Evolutionary conservation across 2,888 invertebrate genomes (phyloP).

Genomic region (Tuta absoluta): DNA sequence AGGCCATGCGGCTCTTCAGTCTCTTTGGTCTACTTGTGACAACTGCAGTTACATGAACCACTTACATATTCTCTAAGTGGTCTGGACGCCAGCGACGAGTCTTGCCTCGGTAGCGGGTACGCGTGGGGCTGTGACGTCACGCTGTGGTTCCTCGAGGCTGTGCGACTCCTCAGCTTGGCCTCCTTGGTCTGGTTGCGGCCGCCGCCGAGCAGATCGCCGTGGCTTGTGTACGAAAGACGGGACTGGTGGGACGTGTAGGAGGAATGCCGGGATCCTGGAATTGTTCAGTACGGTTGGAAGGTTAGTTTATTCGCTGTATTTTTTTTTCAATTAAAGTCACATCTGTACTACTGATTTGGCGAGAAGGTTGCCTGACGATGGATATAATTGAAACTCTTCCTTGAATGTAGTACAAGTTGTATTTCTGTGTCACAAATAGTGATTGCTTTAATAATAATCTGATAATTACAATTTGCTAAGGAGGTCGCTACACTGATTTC

Average conservation of each 20-base stretch:
- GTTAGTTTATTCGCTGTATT: not conserved
- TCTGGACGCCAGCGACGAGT: conserved; percentile 82
- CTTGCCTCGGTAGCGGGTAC: conserved; percentile 75
- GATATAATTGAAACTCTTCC: too few species aligned
- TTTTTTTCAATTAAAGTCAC: too few species aligned
- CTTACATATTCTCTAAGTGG: conserved; percentile 88
- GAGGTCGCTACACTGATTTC: too few species aligned
- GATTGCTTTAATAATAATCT: too few species aligned
- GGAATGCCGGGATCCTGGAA: conserved; percentile 91
- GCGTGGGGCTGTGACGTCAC: conserved; percentile 82
- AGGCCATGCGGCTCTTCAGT: too few species aligned
- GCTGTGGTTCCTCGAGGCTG: conserved; percentile 85
- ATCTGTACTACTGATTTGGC: too few species aligned
- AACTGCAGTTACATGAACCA: conserved; percentile 31
- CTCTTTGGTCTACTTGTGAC: not conserved
- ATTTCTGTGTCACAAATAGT: too few species aligned
- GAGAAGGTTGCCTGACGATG: too few species aligned
- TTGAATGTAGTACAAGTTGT: too few species aligned
- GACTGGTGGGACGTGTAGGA: conserved; percentile 98
- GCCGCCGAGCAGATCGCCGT: conserved; percentile 93
- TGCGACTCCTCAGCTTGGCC: conserved; percentile 88
- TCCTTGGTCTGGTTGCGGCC: conserved; percentile 91
- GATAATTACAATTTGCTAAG: too few species aligned
- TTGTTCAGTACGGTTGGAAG: not conserved
- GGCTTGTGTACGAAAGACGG: conserved; percentile 95